Evolutionary conservation across 2,888 invertebrate species (phyloP), one percentile per base, ranked within the genome.

Genomic region (Tinea semifulvella): DNA sequence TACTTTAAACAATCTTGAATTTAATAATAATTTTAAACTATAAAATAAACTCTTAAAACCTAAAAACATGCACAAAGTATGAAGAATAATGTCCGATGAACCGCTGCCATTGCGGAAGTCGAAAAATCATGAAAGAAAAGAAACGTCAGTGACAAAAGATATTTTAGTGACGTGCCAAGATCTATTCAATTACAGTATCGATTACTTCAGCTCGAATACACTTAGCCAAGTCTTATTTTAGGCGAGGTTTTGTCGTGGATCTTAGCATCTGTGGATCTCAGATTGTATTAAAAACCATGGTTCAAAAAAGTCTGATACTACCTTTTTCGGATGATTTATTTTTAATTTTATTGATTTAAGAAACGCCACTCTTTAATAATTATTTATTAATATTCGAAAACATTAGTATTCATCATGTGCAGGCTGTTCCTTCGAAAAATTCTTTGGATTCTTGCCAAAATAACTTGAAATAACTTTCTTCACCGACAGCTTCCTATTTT

Each of bases 401-500:
- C 27, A 31, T 11, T 13, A n/a, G 11, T 31, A 31, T 31, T 31
- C 31, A 6, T 31, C 31, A 14, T 11, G 31, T 13, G 31, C 11
- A 31, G 31, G 6, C 7, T 13, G 13, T 14, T 31, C 31, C 7
- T 31, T 31, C 13, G 31, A 6, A 31, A 14, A 14, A 31, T n/a
- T 31, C 31, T 31, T 31, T 31, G 13, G 7, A 31, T 60, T 56
- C 62, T 75, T 80, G 18, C 73, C 71, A 55, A 80, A 79, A 52
- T 79, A 79, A 53, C 62, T 74, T 11, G 79, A 75, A 44, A 80
- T 53, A 19, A 70, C 79, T 66, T 74, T 77, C 56, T 69, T 68
- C 44, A 80, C 68, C 47, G 62, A 68, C 28, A 68, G 56, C 46
- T 72, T 62, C 59, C 74, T 77, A 51, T 53, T 71, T 31, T 64